Evolutionary conservation across 2,113 vertebrate species (phyloP).

Genomic region (Nematolebias whitei): DNA sequence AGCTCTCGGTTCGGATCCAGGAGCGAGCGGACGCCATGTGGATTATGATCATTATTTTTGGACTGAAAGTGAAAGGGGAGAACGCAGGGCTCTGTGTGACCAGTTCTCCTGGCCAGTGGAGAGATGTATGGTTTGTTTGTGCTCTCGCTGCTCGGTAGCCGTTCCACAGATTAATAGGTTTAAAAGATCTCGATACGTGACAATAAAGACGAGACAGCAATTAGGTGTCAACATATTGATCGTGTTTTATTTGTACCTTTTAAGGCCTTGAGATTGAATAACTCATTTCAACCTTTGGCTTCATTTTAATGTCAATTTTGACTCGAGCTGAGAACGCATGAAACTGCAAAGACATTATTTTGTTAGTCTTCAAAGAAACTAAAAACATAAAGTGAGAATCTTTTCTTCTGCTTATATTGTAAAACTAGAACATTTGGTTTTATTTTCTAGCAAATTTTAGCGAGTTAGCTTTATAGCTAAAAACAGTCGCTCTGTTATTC

Average conservation of each 20-base stretch:
- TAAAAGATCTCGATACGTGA: conserved; percentile 1
- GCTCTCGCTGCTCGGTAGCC: conserved; percentile 10
- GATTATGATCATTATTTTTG: conserved; percentile 31
- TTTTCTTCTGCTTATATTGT: not conserved
- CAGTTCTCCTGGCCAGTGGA: too few relatives aligned
- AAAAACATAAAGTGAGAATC: not conserved
- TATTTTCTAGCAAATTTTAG: too few relatives aligned
- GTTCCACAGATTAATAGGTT: not conserved
- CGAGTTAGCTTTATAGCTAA: too few relatives aligned
- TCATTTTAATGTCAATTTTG: not conserved
- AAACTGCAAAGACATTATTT: not conserved
- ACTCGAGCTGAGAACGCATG: not conserved
- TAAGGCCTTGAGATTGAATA: not conserved
- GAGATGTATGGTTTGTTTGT: conserved; percentile 16
- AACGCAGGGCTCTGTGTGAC: not conserved
- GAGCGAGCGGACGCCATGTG: conserved; percentile 18
- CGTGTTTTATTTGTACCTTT: not conserved
- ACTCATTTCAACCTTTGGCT: not conserved
- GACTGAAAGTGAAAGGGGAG: conserved; percentile 26
- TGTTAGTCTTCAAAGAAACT: not conserved
- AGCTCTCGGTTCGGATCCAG: conserved; percentile 33
- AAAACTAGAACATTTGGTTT: not conserved
- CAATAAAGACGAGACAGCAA: not conserved
- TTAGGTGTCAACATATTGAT: not conserved
- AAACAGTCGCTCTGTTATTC: too few relatives aligned